Conservation (phyloP, 2,113 vertebrate genomes). For the Scytalopus superciliaris region DNA sequence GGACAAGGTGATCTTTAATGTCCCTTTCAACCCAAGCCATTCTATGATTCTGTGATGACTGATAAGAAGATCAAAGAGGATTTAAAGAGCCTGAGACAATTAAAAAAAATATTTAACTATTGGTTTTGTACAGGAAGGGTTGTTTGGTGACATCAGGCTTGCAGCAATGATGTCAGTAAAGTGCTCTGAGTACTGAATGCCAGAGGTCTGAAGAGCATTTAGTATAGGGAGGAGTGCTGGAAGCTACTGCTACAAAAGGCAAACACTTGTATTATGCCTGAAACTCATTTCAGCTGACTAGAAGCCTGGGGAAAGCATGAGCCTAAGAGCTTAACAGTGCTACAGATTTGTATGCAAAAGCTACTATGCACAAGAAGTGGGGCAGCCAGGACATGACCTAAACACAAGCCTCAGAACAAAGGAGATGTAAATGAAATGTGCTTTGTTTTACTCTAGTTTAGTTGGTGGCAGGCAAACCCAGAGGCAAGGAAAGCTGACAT, state of each 20-base stretch:
- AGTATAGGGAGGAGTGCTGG: neutral
- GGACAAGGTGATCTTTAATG: neutral
- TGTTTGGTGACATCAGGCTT: neutral
- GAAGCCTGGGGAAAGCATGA: neutral
- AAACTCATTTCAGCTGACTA: fast-evolving
- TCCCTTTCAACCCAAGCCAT: neutral
- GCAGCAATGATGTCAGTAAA: neutral
- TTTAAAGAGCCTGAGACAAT: neutral
- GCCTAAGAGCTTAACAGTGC: neutral
- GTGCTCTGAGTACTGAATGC: neutral
- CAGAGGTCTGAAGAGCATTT: neutral
- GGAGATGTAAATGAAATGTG: neutral
- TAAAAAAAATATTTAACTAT: neutral
- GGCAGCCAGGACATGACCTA: neutral
- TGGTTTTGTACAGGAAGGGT: neutral
- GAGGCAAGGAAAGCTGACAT: neutral
- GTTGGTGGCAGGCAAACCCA: neutral
- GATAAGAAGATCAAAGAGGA: neutral
- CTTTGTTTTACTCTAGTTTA: neutral
- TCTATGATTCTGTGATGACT: neutral
- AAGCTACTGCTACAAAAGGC: neutral
- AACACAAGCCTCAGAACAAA: neutral
- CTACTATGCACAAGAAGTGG: neutral
- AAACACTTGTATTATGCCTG: neutral
- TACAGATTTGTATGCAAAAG: neutral